A percentile compares a stretch with the other conserved stretches of the same genome.
These are phyloP conservation scores for Scatophagus argus DNA, from an alignment of 2,113 vertebrate genomes.

Conservation along the genomic window DNA sequence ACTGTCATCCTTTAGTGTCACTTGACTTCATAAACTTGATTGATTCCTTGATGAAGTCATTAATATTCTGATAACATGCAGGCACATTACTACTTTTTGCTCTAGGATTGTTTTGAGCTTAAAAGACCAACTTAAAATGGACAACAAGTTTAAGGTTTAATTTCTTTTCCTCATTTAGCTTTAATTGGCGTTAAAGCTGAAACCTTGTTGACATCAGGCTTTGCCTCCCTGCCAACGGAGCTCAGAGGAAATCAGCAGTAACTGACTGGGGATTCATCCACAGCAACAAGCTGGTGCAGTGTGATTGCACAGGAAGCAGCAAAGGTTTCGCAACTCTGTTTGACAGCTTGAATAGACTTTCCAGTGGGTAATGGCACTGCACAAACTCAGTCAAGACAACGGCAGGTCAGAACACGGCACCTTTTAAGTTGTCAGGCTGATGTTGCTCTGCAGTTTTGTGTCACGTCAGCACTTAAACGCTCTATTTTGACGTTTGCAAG, in stretches of 20 bases:
- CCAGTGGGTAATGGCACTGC: conserved; percentile 9
- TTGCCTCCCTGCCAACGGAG: neutral
- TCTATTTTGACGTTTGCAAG: neutral
- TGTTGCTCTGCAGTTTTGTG: neutral
- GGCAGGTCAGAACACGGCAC: conserved; percentile 20
- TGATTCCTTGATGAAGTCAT: neutral
- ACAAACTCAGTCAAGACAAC: conserved; percentile 3
- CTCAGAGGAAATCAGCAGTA: conserved; percentile 2
- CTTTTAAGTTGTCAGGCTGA: conserved; percentile 26
- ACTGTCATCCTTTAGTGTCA: neutral
- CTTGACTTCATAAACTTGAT: neutral
- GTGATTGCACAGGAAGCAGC: conserved; percentile 21
- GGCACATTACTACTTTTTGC: neutral
- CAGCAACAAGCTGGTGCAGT: conserved; percentile 5
- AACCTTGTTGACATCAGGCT: neutral
- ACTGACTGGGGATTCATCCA: conserved; percentile 3
- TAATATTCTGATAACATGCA: neutral
- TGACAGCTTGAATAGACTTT: conserved; percentile 26
- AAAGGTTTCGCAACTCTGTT: neutral
- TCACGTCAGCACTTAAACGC: conserved; percentile 1
- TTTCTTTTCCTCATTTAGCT: neutral
- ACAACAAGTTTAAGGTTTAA: neutral
- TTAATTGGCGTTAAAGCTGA: neutral
- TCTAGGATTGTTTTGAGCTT: neutral
- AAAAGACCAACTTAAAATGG: neutral